Percentiles rank a stretch among this genome's conserved stretches.
Conservation (phyloP, 2,888 invertebrate genomes). For the Brenthis daphne region DNA sequence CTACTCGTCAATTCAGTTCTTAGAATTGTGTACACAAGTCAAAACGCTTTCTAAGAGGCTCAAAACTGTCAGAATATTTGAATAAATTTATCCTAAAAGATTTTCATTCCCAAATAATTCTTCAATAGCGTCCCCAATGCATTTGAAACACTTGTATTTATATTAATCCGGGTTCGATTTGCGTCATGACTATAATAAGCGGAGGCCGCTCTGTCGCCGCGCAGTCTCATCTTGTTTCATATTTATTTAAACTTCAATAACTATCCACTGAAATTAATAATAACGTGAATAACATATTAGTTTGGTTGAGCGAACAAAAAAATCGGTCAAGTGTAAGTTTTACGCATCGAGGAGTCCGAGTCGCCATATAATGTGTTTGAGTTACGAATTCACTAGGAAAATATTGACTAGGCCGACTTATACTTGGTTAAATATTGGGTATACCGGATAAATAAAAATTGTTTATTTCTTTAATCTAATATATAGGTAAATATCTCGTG, state of each 20-base stretch:
- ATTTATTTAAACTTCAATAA: slow-evolving; percentile 22
- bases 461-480: no score
- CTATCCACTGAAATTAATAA: slow-evolving; percentile 7
- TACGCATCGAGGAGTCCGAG: no score
- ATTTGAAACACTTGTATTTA: slow-evolving; percentile 26
- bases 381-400: no score
- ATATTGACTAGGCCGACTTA: no score
- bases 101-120: slow-evolving; percentile 1
- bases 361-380: no score
- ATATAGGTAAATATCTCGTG: no score
- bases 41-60: not conserved
- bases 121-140: slow-evolving; percentile 17
- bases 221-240: slow-evolving; percentile 36
- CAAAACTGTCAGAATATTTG: slow-evolving; percentile 1
- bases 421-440: no score
- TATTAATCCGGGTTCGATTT: slow-evolving; percentile 27
- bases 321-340: not conserved
- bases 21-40: not conserved
- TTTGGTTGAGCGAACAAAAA: not conserved
- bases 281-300: not conserved
- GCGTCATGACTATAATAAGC: slow-evolving; percentile 36
- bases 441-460: no score
- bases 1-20: no score
- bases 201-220: slow-evolving; percentile 37
- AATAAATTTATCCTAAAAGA: not conserved